Conservation (phyloP, 2,888 invertebrate species). For the Dasysyrphus albostriatus region DNA sequence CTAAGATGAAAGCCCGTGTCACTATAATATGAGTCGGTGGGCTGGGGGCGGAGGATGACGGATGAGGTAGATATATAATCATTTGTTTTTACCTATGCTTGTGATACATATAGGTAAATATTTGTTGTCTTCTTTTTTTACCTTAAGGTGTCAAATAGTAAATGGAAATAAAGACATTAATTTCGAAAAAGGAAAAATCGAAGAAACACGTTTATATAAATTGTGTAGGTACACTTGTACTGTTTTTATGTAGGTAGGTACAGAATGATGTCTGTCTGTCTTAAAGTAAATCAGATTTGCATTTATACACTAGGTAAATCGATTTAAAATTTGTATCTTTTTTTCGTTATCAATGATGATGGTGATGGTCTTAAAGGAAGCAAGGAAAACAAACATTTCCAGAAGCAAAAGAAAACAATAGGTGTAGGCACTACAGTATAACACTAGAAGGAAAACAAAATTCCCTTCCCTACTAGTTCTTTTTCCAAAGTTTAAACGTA, state of each 20-base stretch:
- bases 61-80: conserved; percentile 13
- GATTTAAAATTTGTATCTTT: conserved; percentile 23
- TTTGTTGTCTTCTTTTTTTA: conserved; percentile 15
- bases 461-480: background rate
- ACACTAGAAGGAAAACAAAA: conserved; percentile 11
- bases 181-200: conserved; percentile 39
- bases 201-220: conserved; percentile 49
- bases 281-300: background rate
- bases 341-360: background rate
- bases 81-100: conserved; percentile 29
- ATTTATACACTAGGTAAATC: conserved; percentile 10
- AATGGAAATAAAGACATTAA: conserved; percentile 44
- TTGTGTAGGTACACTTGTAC: background rate
- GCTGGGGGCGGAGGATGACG: background rate
- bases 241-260: background rate
- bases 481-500: background rate
- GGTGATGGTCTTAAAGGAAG: background rate
- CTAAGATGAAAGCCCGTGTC: background rate
- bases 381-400: conserved; percentile 33
- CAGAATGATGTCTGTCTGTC: background rate
- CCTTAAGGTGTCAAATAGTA: conserved; percentile 40
- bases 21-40: background rate
- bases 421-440: background rate
- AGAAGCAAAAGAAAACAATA: conserved; percentile 18
- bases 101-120: background rate